These are phyloP conservation scores for Cerastis rubricosa DNA, from an alignment of 2,888 invertebrate species.

Conservation along the genomic window DNA sequence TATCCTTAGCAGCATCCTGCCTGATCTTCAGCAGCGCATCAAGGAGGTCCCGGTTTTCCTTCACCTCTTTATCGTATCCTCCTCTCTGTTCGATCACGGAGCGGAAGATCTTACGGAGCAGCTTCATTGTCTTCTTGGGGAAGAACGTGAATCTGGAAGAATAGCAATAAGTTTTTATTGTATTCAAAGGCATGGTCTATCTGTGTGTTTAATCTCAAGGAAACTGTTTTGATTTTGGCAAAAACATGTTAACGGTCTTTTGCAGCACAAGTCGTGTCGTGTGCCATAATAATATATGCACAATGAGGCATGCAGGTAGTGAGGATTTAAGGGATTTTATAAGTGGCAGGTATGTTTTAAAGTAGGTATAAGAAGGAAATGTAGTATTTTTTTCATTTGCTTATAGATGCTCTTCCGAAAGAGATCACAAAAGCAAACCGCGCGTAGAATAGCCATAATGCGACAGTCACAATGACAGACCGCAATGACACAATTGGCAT, in stretches of 20 bases:
- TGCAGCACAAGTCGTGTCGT: neutral
- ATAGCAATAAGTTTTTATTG: neutral
- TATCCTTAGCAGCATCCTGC: conserved; percentile 66
- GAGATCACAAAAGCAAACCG: neutral
- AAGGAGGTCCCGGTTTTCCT: conserved; percentile 70
- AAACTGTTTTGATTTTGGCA: too few species aligned
- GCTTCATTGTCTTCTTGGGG: conserved; percentile 69
- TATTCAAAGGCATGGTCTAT: neutral
- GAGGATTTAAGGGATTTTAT: neutral
- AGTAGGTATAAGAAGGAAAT: neutral
- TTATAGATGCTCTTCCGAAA: neutral
- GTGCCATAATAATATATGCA: neutral
- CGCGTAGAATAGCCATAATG: neutral
- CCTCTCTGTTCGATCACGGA: conserved; percentile 70
- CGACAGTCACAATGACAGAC: neutral
- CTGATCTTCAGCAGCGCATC: conserved; percentile 76
- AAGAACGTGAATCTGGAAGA: conserved; percentile 73
- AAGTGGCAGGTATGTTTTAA: neutral
- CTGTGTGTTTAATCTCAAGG: too few species aligned
- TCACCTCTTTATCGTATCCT: conserved; percentile 54
- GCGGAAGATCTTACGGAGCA: conserved; percentile 68
- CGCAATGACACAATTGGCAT: too few species aligned
- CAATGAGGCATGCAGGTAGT: neutral
- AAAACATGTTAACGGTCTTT: neutral
- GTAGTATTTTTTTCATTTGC: too few species aligned